Conservation (phyloP, 2,113 vertebrate species). For the Merops nubicus region DNA sequence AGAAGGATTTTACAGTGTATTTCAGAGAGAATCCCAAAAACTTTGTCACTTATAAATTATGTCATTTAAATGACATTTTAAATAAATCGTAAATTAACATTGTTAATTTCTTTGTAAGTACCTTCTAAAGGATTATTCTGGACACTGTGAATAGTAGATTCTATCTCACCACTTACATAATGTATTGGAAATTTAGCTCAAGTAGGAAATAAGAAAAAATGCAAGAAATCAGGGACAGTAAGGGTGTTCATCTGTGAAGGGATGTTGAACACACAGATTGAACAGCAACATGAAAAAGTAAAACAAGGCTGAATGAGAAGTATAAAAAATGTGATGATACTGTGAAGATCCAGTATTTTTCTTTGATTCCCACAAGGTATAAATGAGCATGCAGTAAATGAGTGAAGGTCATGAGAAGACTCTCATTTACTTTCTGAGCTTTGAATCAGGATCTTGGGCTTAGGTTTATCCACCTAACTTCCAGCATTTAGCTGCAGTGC, state of each 20-base stretch:
- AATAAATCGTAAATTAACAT: constrained; percentile 15
- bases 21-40: not conserved
- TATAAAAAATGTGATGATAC: not conserved
- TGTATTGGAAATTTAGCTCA: not conserved
- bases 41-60: not conserved
- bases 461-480: not conserved
- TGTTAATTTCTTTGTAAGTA: not conserved
- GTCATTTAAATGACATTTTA: not conserved
- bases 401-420: not conserved
- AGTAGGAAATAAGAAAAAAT: not conserved
- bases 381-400: not conserved
- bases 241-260: not conserved
- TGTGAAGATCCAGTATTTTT: not conserved
- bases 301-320: not conserved
- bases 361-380: not conserved
- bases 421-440: not conserved
- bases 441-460: not conserved
- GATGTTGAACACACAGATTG: not conserved
- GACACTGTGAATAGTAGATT: not conserved
- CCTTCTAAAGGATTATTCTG: not conserved
- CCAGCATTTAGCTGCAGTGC: not conserved
- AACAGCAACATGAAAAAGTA: not conserved
- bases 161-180: not conserved
- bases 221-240: not conserved
- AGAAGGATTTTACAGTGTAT: not conserved